A percentile compares a stretch with the other conserved stretches of the same genome.
Evolutionary conservation across 2,888 invertebrate genomes (phyloP).

Genomic region (Plutella xylostella): DNA sequence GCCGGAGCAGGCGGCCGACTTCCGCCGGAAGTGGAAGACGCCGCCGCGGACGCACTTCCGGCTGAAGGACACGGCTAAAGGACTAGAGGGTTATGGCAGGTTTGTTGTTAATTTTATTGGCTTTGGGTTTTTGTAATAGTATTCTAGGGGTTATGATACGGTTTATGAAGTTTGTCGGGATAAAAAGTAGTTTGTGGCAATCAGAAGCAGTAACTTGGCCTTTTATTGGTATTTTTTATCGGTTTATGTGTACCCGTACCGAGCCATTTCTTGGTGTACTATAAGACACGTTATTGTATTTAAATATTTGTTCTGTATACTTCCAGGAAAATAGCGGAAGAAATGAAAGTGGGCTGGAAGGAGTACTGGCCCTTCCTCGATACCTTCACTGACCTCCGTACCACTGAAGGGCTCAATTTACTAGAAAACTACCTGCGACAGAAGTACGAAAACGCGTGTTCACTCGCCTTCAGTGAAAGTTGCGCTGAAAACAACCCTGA

Average conservation of each 20-base stretch:
- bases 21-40: conserved; percentile 86
- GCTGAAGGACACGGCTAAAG: conserved; percentile 84
- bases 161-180: no score
- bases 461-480: conserved; percentile 46
- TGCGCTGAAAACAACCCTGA: conserved; percentile 36
- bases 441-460: conserved; percentile 58
- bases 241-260: no score
- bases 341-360: conserved; percentile 83
- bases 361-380: conserved; percentile 95
- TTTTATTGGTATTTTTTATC: no score
- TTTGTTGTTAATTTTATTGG: conserved; percentile 22
- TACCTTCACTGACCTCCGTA: conserved; percentile 81
- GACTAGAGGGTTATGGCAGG: conserved; percentile 87
- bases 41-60: conserved; percentile 74
- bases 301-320: no score
- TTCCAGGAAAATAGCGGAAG: conserved; percentile 74
- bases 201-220: no score
- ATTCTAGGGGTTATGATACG: no score
- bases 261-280: no score
- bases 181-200: no score
- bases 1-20: conserved; percentile 75
- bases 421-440: conserved; percentile 80
- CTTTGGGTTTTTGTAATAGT: no score
- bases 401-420: conserved; percentile 76
- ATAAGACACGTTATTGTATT: no score